These are phyloP conservation scores for Hipposideros larvatus DNA, from an alignment of 2,797 vertebrate species.

Conservation along the genomic window DNA sequence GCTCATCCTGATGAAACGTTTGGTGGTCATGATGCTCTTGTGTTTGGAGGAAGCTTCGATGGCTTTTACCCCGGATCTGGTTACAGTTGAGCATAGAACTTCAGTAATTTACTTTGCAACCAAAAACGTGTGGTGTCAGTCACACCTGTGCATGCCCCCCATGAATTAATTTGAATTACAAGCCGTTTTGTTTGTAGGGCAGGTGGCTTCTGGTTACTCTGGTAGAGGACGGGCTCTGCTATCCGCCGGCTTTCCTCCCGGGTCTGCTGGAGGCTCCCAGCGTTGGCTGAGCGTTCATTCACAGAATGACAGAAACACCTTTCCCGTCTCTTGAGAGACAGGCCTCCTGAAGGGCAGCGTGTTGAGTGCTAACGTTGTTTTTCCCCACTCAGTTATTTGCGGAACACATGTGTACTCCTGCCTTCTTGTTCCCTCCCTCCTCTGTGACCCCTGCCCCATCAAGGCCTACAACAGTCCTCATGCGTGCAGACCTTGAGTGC, in stretches of 20 bases:
- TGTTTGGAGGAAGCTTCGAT: background rate
- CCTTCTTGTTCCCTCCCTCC: background rate
- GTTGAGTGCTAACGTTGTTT: fast-evolving
- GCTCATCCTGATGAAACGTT: background rate
- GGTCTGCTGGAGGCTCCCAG: background rate
- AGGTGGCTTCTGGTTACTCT: background rate
- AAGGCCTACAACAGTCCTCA: background rate
- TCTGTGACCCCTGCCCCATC: background rate
- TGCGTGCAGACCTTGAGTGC: fast-evolving
- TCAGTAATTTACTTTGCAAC: background rate
- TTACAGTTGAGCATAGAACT: background rate
- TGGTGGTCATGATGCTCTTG: background rate
- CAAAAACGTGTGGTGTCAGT: background rate
- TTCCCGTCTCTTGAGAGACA: fast-evolving
- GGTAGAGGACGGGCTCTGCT: background rate
- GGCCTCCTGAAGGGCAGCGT: background rate
- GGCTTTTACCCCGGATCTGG: background rate
- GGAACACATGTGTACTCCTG: background rate
- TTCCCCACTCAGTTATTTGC: background rate
- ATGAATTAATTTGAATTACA: background rate
- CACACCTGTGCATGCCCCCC: background rate
- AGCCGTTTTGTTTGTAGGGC: background rate
- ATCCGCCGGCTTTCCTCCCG: fast-evolving
- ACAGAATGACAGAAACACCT: background rate
- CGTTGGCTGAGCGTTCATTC: background rate